These are phyloP conservation scores for Entosphenus tridentatus DNA, from an alignment of 2,113 vertebrate species.

Conservation along the genomic window DNA sequence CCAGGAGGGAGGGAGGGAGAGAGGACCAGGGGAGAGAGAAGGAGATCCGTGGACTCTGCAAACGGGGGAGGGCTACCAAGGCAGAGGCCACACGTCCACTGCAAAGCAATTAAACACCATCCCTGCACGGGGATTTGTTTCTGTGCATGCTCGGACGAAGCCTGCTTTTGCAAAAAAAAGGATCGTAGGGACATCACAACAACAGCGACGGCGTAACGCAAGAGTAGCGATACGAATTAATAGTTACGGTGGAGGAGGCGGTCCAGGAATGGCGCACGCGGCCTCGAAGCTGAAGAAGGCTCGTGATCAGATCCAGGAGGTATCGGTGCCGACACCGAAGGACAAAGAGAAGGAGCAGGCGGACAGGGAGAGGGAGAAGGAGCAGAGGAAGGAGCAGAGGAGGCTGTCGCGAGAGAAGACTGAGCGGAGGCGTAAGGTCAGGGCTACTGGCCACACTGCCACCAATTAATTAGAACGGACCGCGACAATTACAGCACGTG, in stretches of 20 bases:
- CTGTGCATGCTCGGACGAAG: too few relatives aligned
- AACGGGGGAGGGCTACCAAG: too few relatives aligned
- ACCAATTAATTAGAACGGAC: neutral
- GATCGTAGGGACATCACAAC: too few relatives aligned
- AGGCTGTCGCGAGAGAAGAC: neutral
- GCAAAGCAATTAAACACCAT: too few relatives aligned
- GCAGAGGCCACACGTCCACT: too few relatives aligned
- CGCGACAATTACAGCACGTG: neutral
- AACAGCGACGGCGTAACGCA: too few relatives aligned
- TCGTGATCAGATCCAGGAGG: neutral
- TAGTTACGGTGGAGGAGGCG: neutral
- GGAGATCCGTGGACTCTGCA: too few relatives aligned
- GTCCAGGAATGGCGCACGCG: neutral
- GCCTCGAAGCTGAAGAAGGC: slow-evolving; percentile 1
- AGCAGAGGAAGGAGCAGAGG: slow-evolving; percentile 1
- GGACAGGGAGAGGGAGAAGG: neutral
- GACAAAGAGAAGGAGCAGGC: neutral
- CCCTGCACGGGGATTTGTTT: too few relatives aligned
- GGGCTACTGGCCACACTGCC: neutral
- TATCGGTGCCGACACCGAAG: neutral
- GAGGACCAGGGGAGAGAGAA: too few relatives aligned
- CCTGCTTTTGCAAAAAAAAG: too few relatives aligned
- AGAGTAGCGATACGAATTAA: too few relatives aligned
- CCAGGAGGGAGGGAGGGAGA: too few relatives aligned
- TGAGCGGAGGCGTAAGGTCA: neutral